phyloP scores from a whole-genome alignment of 2,797 vertebrate species.

The Chiloscyllium punctatum region DNA sequence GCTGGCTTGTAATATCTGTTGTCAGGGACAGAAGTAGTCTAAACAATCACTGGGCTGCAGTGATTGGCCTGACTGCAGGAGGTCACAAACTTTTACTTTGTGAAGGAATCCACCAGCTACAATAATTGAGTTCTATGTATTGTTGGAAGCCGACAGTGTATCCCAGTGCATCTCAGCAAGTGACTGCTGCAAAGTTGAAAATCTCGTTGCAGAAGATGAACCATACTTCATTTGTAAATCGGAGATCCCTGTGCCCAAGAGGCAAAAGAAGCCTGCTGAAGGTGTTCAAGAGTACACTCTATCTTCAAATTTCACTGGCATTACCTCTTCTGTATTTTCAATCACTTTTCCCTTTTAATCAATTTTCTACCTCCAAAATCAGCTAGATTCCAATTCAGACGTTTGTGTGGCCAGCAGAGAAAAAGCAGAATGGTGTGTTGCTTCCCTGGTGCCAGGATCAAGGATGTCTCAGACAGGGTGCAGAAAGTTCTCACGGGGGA shows the following conservation, averaged over 20 bases:
- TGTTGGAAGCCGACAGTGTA: neutral
- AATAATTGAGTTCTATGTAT: too few species aligned
- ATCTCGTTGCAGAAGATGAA: neutral
- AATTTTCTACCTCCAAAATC: neutral
- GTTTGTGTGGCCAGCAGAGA: too few species aligned
- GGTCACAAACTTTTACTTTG: neutral
- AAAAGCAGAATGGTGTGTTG: too few species aligned
- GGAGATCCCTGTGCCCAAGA: neutral
- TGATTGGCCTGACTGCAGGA: neutral
- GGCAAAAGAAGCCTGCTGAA: neutral
- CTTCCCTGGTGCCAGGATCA: too few species aligned
- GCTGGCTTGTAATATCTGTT: neutral
- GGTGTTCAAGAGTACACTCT: neutral
- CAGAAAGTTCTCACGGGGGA: too few species aligned
- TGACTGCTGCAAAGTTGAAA: constrained; percentile 10
- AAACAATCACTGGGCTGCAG: neutral
- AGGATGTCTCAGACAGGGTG: too few species aligned
- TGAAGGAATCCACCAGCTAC: neutral
- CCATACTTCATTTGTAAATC: neutral
- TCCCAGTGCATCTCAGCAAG: neutral
- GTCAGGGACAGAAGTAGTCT: constrained; percentile 13
- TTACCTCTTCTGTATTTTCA: neutral
- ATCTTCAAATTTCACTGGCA: neutral
- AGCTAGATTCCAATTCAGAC: neutral
- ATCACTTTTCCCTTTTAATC: neutral